Percentiles rank a stretch among this genome's conserved stretches.
phyloP scores from a whole-genome alignment of 2,113 vertebrate genomes.

The Zeus faber region DNA sequence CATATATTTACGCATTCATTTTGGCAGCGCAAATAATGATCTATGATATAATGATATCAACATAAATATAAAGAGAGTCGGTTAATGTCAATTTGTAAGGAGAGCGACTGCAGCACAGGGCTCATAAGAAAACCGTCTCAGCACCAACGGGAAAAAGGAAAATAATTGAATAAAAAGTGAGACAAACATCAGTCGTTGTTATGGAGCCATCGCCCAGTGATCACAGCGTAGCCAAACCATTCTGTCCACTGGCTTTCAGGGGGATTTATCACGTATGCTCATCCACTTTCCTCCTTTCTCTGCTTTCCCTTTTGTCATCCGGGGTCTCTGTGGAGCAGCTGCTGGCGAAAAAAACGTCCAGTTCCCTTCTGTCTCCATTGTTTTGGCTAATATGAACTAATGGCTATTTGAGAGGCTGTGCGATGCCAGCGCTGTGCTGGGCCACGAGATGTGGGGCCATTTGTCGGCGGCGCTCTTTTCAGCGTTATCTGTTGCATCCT shows the following conservation, averaged over 20 bases:
- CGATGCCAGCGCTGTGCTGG: conserved; percentile 28
- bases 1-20: no score
- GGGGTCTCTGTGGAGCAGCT: conserved; percentile 45
- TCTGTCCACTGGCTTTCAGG: conserved; percentile 52
- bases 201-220: conserved; percentile 30
- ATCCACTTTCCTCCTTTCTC: conserved; percentile 2
- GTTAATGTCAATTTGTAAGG: no score
- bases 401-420: conserved; percentile 42
- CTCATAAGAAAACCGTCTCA: no score
- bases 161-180: not conserved
- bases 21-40: no score
- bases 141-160: no score
- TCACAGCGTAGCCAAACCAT: conserved; percentile 45
- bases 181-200: not conserved
- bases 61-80: no score
- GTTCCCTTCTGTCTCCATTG: conserved; percentile 26
- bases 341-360: conserved; percentile 37
- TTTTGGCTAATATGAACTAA: conserved; percentile 43
- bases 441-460: conserved; percentile 36
- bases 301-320: conserved; percentile 6
- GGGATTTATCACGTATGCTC: conserved; percentile 37
- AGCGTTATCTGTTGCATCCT: conserved; percentile 16
- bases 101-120: no score
- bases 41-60: no score
- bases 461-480: conserved; percentile 17